Evolutionary conservation across 2,888 invertebrate species (phyloP).

Genomic region (Orthosia incerta): DNA sequence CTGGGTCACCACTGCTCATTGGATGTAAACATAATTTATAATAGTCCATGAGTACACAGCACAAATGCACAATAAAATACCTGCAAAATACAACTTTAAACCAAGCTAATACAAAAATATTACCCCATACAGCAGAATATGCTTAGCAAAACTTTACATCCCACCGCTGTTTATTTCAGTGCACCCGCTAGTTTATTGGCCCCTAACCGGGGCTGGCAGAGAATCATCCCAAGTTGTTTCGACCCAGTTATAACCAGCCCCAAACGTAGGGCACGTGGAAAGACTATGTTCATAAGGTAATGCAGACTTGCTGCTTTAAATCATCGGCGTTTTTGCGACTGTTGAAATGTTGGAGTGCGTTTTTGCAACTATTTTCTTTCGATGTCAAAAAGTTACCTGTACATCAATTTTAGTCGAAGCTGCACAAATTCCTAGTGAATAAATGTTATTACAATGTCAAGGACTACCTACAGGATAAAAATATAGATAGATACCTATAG

Average conservation of each 20-base stretch:
- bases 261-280: constrained; percentile 54
- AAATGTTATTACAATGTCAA: too few relatives aligned
- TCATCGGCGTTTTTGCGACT: background rate
- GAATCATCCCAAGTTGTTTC: constrained; percentile 59
- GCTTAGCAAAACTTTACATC: constrained; percentile 42
- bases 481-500: too few relatives aligned
- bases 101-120: constrained; percentile 3
- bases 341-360: background rate
- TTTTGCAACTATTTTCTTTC: background rate
- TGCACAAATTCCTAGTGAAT: too few relatives aligned
- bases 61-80: background rate
- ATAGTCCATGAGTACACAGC: background rate
- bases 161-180: constrained; percentile 33
- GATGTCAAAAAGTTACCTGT: too few relatives aligned
- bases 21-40: background rate
- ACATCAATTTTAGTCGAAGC: too few relatives aligned
- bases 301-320: constrained; percentile 5
- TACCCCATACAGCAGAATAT: constrained; percentile 19
- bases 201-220: constrained; percentile 49
- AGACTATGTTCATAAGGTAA: constrained; percentile 26
- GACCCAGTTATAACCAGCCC: constrained; percentile 61
- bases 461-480: too few relatives aligned
- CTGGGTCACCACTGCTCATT: too few relatives aligned
- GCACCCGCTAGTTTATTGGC: constrained; percentile 46
- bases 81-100: background rate